Percentiles rank a stretch among this genome's conserved stretches.
Conservation (phyloP, 2,797 vertebrate genomes). For the Danio aesculapii region DNA sequence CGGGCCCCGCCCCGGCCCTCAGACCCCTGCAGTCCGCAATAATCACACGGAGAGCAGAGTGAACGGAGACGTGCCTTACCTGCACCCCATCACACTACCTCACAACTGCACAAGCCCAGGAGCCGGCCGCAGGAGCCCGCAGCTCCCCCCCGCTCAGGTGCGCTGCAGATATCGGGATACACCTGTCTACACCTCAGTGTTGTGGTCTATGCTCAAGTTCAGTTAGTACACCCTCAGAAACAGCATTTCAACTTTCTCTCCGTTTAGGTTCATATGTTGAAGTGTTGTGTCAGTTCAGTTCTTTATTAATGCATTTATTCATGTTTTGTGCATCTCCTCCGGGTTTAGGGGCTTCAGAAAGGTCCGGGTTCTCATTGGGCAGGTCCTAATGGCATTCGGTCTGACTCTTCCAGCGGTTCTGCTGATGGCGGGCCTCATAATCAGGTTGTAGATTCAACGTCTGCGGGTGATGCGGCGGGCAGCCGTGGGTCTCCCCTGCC, state of each 20-base stretch:
- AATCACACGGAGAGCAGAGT: conserved; percentile 91
- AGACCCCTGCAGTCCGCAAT: conserved; percentile 71
- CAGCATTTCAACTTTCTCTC: no score
- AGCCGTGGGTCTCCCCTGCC: conserved; percentile 93
- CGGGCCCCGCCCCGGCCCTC: conserved; percentile 68
- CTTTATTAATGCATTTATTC: neutral
- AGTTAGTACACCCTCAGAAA: no score
- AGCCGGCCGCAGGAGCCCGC: conserved; percentile 89
- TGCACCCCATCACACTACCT: conserved; percentile 97
- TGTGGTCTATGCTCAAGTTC: no score
- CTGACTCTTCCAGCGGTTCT: conserved; percentile 90
- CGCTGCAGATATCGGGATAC: neutral
- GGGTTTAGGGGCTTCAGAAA: conserved; percentile 93
- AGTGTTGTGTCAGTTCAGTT: no score
- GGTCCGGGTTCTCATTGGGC: conserved; percentile 91
- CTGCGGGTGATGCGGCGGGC: conserved; percentile 90
- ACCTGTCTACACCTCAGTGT: no score
- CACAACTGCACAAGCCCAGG: conserved; percentile 99
- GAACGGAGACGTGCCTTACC: conserved; percentile 99
- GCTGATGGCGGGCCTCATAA: conserved; percentile 91
- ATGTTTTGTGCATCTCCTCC: conserved; percentile 5
- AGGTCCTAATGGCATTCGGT: conserved; percentile 93
- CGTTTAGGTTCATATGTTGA: no score
- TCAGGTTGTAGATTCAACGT: conserved; percentile 96
- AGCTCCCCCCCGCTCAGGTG: conserved; percentile 98